Evolutionary conservation across 2,888 invertebrate genomes (phyloP), one percentile per base, ranked within the genome.

Genomic region (Sialis lutaria): DNA sequence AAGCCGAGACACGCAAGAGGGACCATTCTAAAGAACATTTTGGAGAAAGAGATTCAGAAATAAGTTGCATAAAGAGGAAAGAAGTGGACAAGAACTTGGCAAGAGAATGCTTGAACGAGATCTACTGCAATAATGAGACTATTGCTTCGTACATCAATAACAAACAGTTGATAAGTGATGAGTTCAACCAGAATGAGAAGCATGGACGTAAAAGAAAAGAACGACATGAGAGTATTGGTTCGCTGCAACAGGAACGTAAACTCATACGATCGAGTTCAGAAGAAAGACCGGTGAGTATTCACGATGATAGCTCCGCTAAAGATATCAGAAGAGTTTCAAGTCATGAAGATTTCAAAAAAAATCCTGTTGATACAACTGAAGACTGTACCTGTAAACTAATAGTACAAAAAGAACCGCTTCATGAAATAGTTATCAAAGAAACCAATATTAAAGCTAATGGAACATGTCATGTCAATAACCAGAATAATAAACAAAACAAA

Each of bases 231-330:
- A 75, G 75, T 60, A 64, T 57, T 51, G 72, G 71, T 52, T 73
- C 73, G 32, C 62, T 67, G 47, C 70, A 68, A 42, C 70, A 70
- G 54, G 77, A 77, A 57, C 68, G 74, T 48, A 77, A 77, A 60
- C 68, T 74, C 49, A 71, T 73, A 51, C 67, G 75, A 52, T 75
- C 75, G 44, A 75, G 74, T 59, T 75, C 75, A 48, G 75, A 76
- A 58, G 76, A 76, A 57, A 60, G 74, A 49, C 65, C 67, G 2
- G 57, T 58, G 45, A 58, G 56, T 46, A 53, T 56, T 48, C 51
- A 50, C 32, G 52, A 51, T 22, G 65, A 68, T 40, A 57, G 52
- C 31, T 54, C 56, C 30, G 56, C 52, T 44, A 60, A 58, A 47
- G 60, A 62, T 46, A 75, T 76, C 35, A 64, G 75, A 47, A 67